Conservation (phyloP, 2,113 vertebrate species). For the Corythornis vintsioides region DNA sequence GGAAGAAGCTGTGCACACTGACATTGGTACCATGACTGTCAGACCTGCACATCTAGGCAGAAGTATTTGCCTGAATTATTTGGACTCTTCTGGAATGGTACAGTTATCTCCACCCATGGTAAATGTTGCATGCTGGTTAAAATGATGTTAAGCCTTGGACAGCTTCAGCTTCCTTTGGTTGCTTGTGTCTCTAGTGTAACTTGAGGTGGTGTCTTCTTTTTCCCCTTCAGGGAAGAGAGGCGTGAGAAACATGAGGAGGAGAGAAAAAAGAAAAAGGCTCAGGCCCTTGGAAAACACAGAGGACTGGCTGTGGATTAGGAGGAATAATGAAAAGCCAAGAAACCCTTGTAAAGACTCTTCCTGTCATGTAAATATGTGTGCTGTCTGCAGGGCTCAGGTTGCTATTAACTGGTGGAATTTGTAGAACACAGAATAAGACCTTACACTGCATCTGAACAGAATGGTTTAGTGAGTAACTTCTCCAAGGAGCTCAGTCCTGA, state of each 20-base stretch:
- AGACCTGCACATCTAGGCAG: neutral
- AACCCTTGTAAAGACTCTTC: slow-evolving; percentile 34
- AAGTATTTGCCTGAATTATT: neutral
- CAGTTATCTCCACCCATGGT: neutral
- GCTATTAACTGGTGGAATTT: neutral
- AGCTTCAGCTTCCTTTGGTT: neutral
- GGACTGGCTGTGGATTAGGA: slow-evolving; percentile 71
- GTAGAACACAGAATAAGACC: neutral
- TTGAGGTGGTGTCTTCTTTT: neutral
- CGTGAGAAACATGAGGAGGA: slow-evolving; percentile 74
- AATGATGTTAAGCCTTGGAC: neutral
- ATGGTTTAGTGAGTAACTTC: neutral
- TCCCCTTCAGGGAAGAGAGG: slow-evolving; percentile 79
- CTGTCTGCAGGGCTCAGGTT: neutral
- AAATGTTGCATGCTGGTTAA: neutral
- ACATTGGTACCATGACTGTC: neutral
- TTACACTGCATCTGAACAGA: neutral
- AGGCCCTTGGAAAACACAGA: slow-evolving; percentile 79
- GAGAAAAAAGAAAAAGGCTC: slow-evolving; percentile 87
- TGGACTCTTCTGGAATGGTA: neutral
- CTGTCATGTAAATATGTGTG: slow-evolving; percentile 61
- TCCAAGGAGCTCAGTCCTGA: neutral
- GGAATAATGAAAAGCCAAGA: neutral
- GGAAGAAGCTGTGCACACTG: neutral
- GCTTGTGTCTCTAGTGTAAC: neutral